A percentile compares a stretch with the other conserved stretches of the same genome.
Conservation (phyloP, 2,888 invertebrate genomes). For the Patella pellucida region DNA sequence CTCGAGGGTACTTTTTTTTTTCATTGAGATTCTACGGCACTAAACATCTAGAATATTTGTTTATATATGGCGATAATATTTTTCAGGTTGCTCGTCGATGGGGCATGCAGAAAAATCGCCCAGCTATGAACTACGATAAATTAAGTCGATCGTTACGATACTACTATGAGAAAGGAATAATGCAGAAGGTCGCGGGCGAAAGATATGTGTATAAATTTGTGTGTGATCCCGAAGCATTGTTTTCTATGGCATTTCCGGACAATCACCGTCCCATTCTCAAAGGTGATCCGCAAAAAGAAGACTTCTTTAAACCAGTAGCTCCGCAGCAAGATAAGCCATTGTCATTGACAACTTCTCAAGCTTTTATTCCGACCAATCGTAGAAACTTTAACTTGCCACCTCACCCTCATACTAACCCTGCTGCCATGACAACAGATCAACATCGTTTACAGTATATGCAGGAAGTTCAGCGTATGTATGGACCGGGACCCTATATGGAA, state of each 20-base stretch:
- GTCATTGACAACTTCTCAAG: slow-evolving; percentile 26
- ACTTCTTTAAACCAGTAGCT: slow-evolving; percentile 32
- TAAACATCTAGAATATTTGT: background rate
- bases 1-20: no score
- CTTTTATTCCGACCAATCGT: slow-evolving; percentile 22
- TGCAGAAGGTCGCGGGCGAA: slow-evolving; percentile 94
- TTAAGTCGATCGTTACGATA: slow-evolving; percentile 93
- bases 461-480: slow-evolving; percentile 61
- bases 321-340: slow-evolving; percentile 27
- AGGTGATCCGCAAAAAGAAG: slow-evolving; percentile 46
- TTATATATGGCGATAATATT: slow-evolving; percentile 8
- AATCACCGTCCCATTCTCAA: slow-evolving; percentile 64
- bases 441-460: slow-evolving; percentile 60
- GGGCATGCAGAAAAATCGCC: slow-evolving; percentile 96
- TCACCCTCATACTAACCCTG: slow-evolving; percentile 22
- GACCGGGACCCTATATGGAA: slow-evolving; percentile 59
- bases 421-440: slow-evolving; percentile 40
- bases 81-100: slow-evolving; percentile 90
- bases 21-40: no score
- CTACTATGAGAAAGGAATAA: slow-evolving; percentile 98
- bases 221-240: slow-evolving; percentile 82
- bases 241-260: slow-evolving; percentile 69
- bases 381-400: slow-evolving; percentile 31
- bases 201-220: slow-evolving; percentile 97
- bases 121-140: slow-evolving; percentile 98